Percentiles rank a stretch among this genome's conserved stretches.
phyloP scores from a whole-genome alignment of 2,797 vertebrate species.

The Gymnocypris eckloni region DNA sequence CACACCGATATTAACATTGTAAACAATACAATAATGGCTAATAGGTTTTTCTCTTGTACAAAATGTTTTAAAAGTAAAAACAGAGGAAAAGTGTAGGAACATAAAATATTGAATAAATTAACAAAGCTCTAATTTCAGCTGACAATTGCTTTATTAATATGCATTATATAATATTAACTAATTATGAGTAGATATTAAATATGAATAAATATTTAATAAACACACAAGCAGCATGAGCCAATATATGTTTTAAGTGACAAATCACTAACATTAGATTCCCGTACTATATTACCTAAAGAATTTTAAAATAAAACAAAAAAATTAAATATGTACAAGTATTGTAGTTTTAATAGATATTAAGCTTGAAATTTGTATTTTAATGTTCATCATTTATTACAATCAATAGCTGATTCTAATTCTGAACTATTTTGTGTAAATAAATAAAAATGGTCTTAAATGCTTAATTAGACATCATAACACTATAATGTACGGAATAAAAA shows the following conservation, averaged over 20 bases:
- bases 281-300: background rate
- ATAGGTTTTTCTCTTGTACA: background rate
- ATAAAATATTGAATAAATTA: background rate
- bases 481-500: too few relatives aligned
- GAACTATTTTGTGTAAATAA: too few relatives aligned
- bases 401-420: too few relatives aligned
- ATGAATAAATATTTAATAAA: background rate
- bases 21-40: background rate
- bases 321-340: too few relatives aligned
- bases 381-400: too few relatives aligned
- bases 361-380: too few relatives aligned
- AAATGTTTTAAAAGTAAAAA: background rate
- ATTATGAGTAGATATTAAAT: background rate
- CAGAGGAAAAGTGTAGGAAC: background rate
- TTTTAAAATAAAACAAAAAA: too few relatives aligned
- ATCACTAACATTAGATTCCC: background rate
- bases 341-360: too few relatives aligned
- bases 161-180: background rate
- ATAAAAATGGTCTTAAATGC: too few relatives aligned
- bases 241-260: background rate
- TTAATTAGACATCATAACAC: too few relatives aligned
- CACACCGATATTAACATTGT: background rate
- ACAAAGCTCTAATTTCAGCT: background rate
- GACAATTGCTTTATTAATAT: background rate
- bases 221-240: background rate